phyloP scores from a whole-genome alignment of 2,888 invertebrate genomes.

The Agriopis marginaria region DNA sequence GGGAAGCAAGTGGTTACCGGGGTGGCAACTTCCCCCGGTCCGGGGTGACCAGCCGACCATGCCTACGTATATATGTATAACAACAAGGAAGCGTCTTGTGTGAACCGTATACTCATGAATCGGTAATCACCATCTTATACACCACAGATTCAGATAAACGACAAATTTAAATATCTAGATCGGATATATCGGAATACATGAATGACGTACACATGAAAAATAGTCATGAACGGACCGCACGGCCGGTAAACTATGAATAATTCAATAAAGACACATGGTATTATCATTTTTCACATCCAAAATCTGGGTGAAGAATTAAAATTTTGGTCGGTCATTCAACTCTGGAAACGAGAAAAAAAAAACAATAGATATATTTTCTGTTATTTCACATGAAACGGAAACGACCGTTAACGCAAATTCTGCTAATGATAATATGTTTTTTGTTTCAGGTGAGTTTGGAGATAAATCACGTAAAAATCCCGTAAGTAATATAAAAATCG shows the following conservation, averaged over 20 bases:
- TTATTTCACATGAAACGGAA: slow-evolving; percentile 48
- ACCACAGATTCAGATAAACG: slow-evolving; percentile 40
- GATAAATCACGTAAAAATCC: slow-evolving; percentile 40
- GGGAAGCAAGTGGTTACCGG: slow-evolving; percentile 51
- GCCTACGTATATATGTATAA: slow-evolving; percentile 43
- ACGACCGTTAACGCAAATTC: slow-evolving; percentile 49
- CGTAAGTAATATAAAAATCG: slow-evolving; percentile 48
- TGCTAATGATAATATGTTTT: slow-evolving; percentile 51
- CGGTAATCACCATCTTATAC: slow-evolving; percentile 42
- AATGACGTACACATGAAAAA: slow-evolving; percentile 56
- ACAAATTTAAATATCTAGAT: slow-evolving; percentile 70
- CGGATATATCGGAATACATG: slow-evolving; percentile 61
- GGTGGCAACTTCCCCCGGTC: slow-evolving; percentile 54
- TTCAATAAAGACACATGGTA: slow-evolving; percentile 64
- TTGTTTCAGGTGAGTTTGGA: slow-evolving; percentile 60
- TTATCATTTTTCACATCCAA: slow-evolving; percentile 71
- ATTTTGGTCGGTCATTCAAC: slow-evolving; percentile 81
- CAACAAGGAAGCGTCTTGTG: slow-evolving; percentile 44
- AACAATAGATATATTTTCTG: slow-evolving; percentile 58
- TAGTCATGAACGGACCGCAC: slow-evolving; percentile 57
- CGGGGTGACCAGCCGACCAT: slow-evolving; percentile 62
- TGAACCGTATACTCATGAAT: slow-evolving; percentile 47
- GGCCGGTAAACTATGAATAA: slow-evolving; percentile 70
- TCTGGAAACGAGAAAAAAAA: slow-evolving; percentile 44
- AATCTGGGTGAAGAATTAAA: slow-evolving; percentile 77